Evolutionary conservation across 2,888 invertebrate species (phyloP), one percentile per base, ranked within the genome.

Genomic region (Perizoma affinitatum): DNA sequence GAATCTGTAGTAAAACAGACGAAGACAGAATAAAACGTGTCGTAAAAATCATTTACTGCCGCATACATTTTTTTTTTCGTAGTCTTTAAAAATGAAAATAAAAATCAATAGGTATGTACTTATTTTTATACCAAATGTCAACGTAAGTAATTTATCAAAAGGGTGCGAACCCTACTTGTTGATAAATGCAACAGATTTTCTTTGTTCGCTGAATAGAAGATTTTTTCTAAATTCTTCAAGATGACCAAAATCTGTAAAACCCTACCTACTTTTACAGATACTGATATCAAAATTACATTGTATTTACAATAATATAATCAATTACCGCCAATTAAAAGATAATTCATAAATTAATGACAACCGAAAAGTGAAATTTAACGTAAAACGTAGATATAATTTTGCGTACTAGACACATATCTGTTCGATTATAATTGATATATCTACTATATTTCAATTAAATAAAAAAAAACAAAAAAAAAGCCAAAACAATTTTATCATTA

Each of bases 131-230:
- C 3, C 22, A 2, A 22, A 22, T 22, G 22, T 3, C 22, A 22
- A 22, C 22, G 22, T 1, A 22, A 22, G 22, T 22, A 22, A 22
- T 22, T 22, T 22, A 2, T 1, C 22, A 22, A 22, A 22, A 22
- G 22, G 22, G 3, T 22, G 22, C 1, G 22, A 22, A 22, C 35
- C 53, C 47, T 53, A 69, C 69, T 69, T 69, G 69, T 69, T 69
- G 69, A 68, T 58, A 60, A 50, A 51, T 61, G 69, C 69, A 69
- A 69, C 69, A 69, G 65, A 47, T 65, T 67, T 46, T 49, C 65
- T 63, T 68, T 68, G 65, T 68, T 44, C 45, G 33, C 57, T 44
- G 11, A 49, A 55, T 34, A 38, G 35, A 40, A 22, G 22, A 22
- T 22, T 22, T 22, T 3, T 22, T 22, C 22, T 9, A 10, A 34